Base-by-base conservation (phyloP, 2,888 invertebrate genomes). In the Dyspetes luteomarginatus region DNA sequence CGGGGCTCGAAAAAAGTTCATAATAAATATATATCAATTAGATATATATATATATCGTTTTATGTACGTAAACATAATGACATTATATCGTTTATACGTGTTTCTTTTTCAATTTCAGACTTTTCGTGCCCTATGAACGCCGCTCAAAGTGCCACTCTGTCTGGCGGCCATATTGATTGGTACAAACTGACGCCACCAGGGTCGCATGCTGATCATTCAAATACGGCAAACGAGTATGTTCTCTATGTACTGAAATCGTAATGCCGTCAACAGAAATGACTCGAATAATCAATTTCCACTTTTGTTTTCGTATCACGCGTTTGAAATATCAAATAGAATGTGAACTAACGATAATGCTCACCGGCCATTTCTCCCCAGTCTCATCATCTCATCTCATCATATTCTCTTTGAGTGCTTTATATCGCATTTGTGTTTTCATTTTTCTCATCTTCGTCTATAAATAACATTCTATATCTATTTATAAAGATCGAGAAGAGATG, bases 1-100 rank as follows among this genome's bases (percentile, higher is more conserved):
- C 36, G 12, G 36, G n/a, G n/a, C n/a, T 36, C 36, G 36, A 12
- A 12, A 36, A 36, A 36, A 64, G 55, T 45, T 45, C 19, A 68
- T 55, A 45, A 60, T 55, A 41, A 36, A 36, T 36, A 36, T 36
- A 36, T 12, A 36, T 36, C 7, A 36, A 36, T 36, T 36, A 36
- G 7, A 36, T 36, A 36, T 7, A 36, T 36, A 36, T 36, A 36
- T 7, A 36, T 36, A 36, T 36, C 36, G 12, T 36, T 36, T 36
- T 36, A 36, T 36, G 36, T 36, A 36, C 36, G 36, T 36, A 36
- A 7, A 36, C 12, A 36, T 36, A 36, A 36, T 7, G 12, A 36
- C 12, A 36, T 36, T 12, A 12, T 12, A 36, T 36, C 7, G 12
- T 36, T 36, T 36, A 36, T 36, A 36, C 36, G 12, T 12, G 36